Evolutionary conservation across 2,113 vertebrate species (phyloP).

Genomic region (Peromyscus polionotus): DNA sequence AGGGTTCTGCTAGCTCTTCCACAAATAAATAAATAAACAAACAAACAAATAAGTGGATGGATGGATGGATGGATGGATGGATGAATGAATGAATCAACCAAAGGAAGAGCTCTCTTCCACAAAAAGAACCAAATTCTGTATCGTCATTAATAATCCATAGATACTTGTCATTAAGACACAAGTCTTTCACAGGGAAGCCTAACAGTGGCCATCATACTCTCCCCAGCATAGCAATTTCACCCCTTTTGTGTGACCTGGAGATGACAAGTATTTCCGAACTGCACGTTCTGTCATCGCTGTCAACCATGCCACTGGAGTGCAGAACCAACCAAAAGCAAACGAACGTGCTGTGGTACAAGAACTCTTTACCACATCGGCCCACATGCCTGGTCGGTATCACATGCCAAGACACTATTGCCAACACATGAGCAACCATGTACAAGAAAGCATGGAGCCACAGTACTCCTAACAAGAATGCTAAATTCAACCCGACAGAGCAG

Average conservation of each 20-base stretch:
- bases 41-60: background rate
- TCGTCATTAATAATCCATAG: slow-evolving; percentile 28
- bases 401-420: background rate
- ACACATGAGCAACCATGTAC: background rate
- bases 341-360: background rate
- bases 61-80: background rate
- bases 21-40: background rate
- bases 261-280: background rate
- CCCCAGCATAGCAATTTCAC: background rate
- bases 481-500: background rate
- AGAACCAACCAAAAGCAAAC: slow-evolving; percentile 15
- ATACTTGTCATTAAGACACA: background rate
- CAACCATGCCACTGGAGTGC: background rate
- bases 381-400: background rate
- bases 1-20: slow-evolving; percentile 30
- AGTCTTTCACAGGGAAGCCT: background rate
- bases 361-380: background rate
- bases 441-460: background rate
- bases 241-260: background rate
- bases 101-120: background rate
- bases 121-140: background rate
- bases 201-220: background rate
- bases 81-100: background rate
- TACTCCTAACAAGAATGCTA: background rate
- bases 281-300: background rate